Base-by-base conservation (phyloP, 1,140 invertebrate genomes). In the Archegozetes longisetosus region DNA sequence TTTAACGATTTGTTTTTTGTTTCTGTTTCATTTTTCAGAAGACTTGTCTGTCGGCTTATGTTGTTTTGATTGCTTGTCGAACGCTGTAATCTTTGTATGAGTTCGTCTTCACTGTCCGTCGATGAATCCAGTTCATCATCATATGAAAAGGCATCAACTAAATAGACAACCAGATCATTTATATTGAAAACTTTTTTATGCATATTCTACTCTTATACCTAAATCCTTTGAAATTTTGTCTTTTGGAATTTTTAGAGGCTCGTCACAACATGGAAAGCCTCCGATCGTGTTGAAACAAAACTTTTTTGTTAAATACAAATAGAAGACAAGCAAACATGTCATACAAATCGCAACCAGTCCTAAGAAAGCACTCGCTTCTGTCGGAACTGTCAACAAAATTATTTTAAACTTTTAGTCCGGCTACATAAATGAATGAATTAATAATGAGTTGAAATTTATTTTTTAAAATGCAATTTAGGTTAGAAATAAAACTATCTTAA, bases 271-370 rank as follows among this genome's bases (percentile, higher is more conserved):
- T 52, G 75, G 72, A 62, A 80, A 75, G 49, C 77, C 76, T 24
- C 77, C 77, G 61, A 77, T 75, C 63, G 78, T 73, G 65, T 75
- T 65, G 72, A 84, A 84, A 69, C 84, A 84, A 73, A 84, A 80
- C 70, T 81, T 82, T 66, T 84, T 84, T 70, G 84, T 85, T 54
- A 87, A 75, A 71, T 86, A 88, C 53, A 87, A 74, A 65, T 85
- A 83, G 64, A 87, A 78, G n/a, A 86, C 79, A 61, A 88, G 71
- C 53, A 88, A 74, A 26, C 87, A 73, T 27, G 83, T 78, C 20
- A 85, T 77, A 65, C 86, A 81, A 46, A 81, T 81, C 61, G 80
- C 82, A 61, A 86, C 80, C 57, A 80, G 84, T 68, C 83, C 84
- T 58, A 88, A 75, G 71, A 88, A 80, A 62, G 82, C 84, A 65